phyloP scores from a whole-genome alignment of 2,113 vertebrate genomes.

The Dasyprocta punctata region DNA sequence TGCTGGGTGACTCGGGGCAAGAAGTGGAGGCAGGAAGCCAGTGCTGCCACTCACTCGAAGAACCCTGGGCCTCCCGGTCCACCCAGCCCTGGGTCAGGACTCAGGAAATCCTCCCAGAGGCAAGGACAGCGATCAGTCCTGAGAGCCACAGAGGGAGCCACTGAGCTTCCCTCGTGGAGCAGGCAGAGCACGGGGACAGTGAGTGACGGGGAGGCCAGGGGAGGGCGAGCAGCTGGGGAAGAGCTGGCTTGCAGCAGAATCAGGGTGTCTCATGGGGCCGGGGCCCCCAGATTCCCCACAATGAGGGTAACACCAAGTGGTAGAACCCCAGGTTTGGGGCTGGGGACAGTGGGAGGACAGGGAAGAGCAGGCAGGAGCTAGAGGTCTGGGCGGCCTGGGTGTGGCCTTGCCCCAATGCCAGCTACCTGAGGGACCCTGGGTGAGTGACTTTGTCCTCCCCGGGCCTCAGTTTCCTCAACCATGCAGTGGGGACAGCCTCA shows the following conservation, averaged over 20 bases:
- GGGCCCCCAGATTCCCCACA: not conserved
- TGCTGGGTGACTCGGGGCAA: not conserved
- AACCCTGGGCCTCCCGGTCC: not conserved
- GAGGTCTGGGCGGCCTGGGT: not conserved
- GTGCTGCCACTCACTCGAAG: not conserved
- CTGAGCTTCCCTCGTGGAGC: not conserved
- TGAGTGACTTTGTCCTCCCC: not conserved
- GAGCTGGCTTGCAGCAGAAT: slow-evolving; percentile 15
- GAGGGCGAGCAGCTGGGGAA: not conserved
- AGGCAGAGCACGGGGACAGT: not conserved
- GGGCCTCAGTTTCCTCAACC: not conserved
- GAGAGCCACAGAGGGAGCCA: not conserved
- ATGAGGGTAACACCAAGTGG: not conserved
- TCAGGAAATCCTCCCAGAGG: not conserved
- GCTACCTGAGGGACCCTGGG: not conserved
- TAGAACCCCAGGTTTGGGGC: not conserved
- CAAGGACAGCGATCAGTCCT: not conserved
- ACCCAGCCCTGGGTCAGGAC: not conserved
- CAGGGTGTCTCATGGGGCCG: not conserved
- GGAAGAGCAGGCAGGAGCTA: not conserved
- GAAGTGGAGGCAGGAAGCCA: not conserved
- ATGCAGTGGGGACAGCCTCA: not conserved
- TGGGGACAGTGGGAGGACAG: not conserved
- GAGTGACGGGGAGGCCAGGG: not conserved
- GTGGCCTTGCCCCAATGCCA: not conserved